Evolutionary conservation across 1,140 invertebrate genomes (phyloP).

Genomic region (Papilio polyxenes): DNA sequence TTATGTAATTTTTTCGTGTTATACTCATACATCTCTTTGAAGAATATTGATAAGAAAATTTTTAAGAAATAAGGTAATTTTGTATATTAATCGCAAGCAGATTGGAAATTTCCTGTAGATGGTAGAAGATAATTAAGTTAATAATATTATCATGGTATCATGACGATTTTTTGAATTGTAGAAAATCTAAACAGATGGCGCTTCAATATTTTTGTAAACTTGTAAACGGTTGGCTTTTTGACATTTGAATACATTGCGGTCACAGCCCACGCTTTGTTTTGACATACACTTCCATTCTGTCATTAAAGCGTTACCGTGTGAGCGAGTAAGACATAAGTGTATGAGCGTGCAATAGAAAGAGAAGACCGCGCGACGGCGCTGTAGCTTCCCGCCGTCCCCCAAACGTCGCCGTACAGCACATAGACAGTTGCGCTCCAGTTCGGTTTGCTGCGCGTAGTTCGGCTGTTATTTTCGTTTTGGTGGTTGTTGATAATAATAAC

Average conservation of each 20-base stretch:
- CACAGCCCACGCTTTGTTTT: conserved; percentile 76
- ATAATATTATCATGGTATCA: background rate
- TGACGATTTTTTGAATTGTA: background rate
- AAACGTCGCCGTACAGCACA: conserved; percentile 51
- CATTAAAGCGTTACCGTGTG: conserved; percentile 61
- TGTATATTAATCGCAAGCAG: no score
- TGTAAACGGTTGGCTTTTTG: conserved; percentile 64
- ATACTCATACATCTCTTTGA: no score
- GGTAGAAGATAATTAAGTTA: no score
- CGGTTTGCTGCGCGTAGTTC: conserved; percentile 67
- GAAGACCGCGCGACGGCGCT: conserved; percentile 73
- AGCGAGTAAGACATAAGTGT: conserved; percentile 51
- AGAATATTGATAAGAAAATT: no score
- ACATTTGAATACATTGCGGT: conserved; percentile 64
- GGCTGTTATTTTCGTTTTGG: conserved; percentile 61
- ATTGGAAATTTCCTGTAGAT: no score
- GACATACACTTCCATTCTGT: conserved; percentile 69
- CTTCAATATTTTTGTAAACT: conserved; percentile 42
- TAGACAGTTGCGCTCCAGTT: conserved; percentile 71
- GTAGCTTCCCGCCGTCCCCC: conserved; percentile 75
- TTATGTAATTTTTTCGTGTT: no score
- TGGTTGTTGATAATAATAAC: conserved; percentile 50
- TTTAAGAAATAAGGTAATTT: no score
- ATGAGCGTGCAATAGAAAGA: conserved; percentile 45
- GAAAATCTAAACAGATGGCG: conserved; percentile 53